Base-by-base conservation (phyloP, 2,113 vertebrate genomes). In the Pagrus major region DNA sequence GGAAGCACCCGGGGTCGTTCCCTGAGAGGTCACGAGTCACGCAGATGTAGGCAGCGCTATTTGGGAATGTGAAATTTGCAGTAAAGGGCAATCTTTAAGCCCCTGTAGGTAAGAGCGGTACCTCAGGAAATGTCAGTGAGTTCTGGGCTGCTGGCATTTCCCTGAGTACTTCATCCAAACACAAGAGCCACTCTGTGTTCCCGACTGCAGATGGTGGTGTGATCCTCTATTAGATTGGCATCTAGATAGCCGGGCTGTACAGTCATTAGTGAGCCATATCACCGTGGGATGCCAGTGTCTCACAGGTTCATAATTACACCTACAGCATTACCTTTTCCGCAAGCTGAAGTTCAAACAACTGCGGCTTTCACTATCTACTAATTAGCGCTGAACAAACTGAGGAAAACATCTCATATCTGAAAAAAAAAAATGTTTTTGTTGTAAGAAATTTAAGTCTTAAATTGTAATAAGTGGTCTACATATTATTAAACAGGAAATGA, bases 71-170 rank as follows among this genome's bases (percentile, higher is more conserved):
- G 60, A 56, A 72, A 42, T 71, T 23, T n/a, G 68, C 65, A 58
- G 55, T 52, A 35, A 63, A 68, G 83, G 75, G 77, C 83, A 66
- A 58, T 11, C 35, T 69, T 37, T 9, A n/a, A 52, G 51, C 55
- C 51, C 55, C 78, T 10, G 72, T 27, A 77, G 83, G 70, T 81
- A 56, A 69, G 49, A 78, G 54, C 35, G 10, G 3, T 15, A 55
- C 71, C 61, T 61, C 49, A 33, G 86, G 46, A 84, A 91, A 92
- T 88, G 86, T 86, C 89, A 91, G 31, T 0, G 72, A 33, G 68
- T 61, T 49, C 71, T 66, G 51, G 29, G 56, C 59, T 41, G 72
- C 47, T 70, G 80, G 78, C 72, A 49, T 89, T 76, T 63, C 60
- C 71, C 66, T 0, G 69, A 86, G 44, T 51, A 64, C 65, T 16